phyloP scores from a whole-genome alignment of 2,113 vertebrate species.

The Eleginops maclovinus region DNA sequence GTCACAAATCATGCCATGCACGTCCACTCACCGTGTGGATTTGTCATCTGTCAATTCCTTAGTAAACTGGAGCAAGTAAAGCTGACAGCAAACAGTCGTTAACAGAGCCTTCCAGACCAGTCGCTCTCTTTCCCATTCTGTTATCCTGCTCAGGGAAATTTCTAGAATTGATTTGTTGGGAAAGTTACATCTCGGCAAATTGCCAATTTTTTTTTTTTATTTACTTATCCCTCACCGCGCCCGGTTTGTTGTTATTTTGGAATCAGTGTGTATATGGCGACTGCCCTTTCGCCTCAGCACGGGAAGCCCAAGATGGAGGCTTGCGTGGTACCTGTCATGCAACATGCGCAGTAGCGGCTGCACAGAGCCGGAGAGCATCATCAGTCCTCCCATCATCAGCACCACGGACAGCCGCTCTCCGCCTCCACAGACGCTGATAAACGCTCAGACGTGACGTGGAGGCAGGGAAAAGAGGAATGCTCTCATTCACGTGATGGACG shows the following conservation, averaged over 20 bases:
- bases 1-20: not conserved
- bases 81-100: constrained; percentile 67
- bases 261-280: constrained; percentile 47
- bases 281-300: constrained; percentile 78
- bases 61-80: constrained; percentile 28
- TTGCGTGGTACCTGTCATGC: constrained; percentile 83
- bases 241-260: constrained; percentile 53
- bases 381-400: constrained; percentile 69
- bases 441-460: constrained; percentile 43
- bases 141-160: constrained; percentile 19
- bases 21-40: constrained; percentile 71
- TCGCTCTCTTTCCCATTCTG: constrained; percentile 71
- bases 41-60: constrained; percentile 46
- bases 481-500: constrained; percentile 29
- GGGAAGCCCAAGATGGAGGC: constrained; percentile 86
- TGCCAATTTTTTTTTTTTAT: constrained; percentile 47
- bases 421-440: constrained; percentile 33
- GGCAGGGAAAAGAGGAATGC: not conserved
- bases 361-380: constrained; percentile 60
- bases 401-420: constrained; percentile 72
- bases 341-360: constrained; percentile 85
- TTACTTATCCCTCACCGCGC: not conserved
- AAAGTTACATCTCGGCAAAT: constrained; percentile 73
- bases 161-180: constrained; percentile 11
- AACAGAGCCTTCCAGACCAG: constrained; percentile 59